Evolutionary conservation across 2,888 invertebrate genomes (phyloP), one percentile per base, ranked within the genome.

Genomic region (Thyatira batis): DNA sequence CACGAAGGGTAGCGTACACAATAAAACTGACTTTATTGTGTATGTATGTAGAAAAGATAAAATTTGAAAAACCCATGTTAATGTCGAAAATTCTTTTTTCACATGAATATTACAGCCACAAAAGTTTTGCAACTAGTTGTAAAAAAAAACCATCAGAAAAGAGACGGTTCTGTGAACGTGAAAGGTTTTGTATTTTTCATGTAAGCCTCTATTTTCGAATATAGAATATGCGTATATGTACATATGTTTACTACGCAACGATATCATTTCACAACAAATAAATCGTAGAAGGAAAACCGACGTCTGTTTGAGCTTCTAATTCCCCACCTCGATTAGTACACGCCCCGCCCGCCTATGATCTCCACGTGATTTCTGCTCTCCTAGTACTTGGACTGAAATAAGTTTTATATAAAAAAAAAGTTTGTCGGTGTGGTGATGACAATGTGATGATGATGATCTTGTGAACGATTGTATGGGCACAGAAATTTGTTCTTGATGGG

Each of bases 281-380:
- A 33, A 33, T 33, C 3, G 28, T 30, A 30, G 30, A n/a, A 33
- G 13, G 33, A 13, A 33, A 33, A 33, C 33, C 13, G 13, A 33
- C 5, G 17, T 17, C 20, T 46, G 23, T 25, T 10, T 28, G 20
- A 17, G 27, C 27, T 17, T 13, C 6, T 39, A 48, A 48, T 17
- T 27, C 17, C 45, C 51, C 21, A 25, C 51, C 44, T 49, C 57
- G 57, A 67, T 67, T 76, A 82, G 82, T 83, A 43, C 54, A 59
- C 62, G 65, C 55, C 58, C 63, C 75, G 73, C 71, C 73, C 73
- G 69, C 73, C 67, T 53, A 49, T 67, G 60, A 78, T 62, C 71
- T 67, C 72, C 74, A 81, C 82, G 82, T 65, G 63, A 69, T 69
- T 69, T 64, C 66, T 78, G 75, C 54, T 57, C 51, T 44, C 80